These are phyloP conservation scores for Dynastes tityus DNA, from an alignment of 2,888 invertebrate species.

Conservation along the genomic window DNA sequence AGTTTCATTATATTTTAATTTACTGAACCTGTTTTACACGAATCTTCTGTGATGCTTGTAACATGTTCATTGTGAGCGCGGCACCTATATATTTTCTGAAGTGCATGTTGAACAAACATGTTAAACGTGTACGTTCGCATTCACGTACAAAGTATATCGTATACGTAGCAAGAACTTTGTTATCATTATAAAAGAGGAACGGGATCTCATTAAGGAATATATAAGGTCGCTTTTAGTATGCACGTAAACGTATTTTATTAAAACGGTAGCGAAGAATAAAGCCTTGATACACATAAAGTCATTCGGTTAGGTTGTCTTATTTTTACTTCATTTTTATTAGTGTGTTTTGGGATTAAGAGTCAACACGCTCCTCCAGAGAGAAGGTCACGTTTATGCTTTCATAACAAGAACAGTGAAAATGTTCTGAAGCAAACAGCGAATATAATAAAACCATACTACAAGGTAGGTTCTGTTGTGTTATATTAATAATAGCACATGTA, in stretches of 20 bases:
- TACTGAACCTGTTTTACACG: neutral
- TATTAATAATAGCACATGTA: neutral
- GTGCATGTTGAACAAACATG: neutral
- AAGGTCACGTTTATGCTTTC: neutral
- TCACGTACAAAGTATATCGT: neutral
- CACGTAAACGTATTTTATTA: constrained; percentile 19
- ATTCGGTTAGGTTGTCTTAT: neutral
- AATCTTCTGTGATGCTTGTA: neutral
- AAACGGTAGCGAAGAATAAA: constrained; percentile 3
- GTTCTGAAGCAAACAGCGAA: neutral
- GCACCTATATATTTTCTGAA: too few relatives aligned
- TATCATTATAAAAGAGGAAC: constrained; percentile 3
- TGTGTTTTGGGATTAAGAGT: constrained; percentile 8
- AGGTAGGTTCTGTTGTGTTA: neutral
- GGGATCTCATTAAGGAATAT: constrained; percentile 1
- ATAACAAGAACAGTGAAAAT: neutral
- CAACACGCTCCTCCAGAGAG: neutral
- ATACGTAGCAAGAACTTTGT: constrained; percentile 2
- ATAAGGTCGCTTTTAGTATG: constrained; percentile 2
- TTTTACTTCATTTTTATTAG: constrained; percentile 19
- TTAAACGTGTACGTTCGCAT: neutral
- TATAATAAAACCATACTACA: neutral
- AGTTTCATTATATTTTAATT: too few relatives aligned
- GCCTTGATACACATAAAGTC: constrained; percentile 17
- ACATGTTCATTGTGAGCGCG: neutral